phyloP scores from a whole-genome alignment of 1,140 invertebrate genomes.

The Leptopilina clavipes region DNA sequence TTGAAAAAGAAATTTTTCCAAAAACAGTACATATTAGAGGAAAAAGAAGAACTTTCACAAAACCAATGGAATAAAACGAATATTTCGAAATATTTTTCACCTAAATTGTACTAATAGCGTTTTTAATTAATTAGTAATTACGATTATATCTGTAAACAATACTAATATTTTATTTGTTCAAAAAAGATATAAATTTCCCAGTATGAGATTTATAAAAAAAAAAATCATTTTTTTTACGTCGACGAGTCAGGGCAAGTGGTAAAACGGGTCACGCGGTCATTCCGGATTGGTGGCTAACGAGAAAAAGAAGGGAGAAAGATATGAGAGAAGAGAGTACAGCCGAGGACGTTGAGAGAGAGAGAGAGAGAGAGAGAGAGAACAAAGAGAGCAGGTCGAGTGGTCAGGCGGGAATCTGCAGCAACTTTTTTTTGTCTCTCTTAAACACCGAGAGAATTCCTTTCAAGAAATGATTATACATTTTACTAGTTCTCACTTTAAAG shows the following conservation, averaged over 20 bases:
- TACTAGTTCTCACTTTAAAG: constrained; percentile 14
- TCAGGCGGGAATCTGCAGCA: constrained; percentile 4
- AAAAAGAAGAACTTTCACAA: too few relatives aligned
- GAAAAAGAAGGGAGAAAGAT: constrained; percentile 25
- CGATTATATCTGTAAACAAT: too few relatives aligned
- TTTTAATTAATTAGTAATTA: too few relatives aligned
- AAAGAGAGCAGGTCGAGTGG: constrained; percentile 21
- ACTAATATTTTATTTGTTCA: too few relatives aligned
- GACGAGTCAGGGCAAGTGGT: too few relatives aligned
- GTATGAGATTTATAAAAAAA: too few relatives aligned
- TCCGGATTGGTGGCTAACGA: constrained; percentile 47
- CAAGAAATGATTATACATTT: constrained; percentile 32
- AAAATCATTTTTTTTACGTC: too few relatives aligned
- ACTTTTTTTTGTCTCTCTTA: constrained; percentile 15
- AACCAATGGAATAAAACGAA: too few relatives aligned
- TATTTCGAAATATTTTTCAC: too few relatives aligned
- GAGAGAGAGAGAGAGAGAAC: background rate
- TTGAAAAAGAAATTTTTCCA: background rate
- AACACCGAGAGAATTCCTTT: constrained; percentile 7
- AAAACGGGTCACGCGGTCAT: constrained; percentile 60
- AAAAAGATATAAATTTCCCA: too few relatives aligned
- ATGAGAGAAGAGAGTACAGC: constrained; percentile 31
- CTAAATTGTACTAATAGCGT: too few relatives aligned
- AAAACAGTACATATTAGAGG: too few relatives aligned
- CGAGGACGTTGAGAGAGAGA: constrained; percentile 35